Conservation (phyloP, 2,113 vertebrate species). For the Charadrius vociferus region DNA sequence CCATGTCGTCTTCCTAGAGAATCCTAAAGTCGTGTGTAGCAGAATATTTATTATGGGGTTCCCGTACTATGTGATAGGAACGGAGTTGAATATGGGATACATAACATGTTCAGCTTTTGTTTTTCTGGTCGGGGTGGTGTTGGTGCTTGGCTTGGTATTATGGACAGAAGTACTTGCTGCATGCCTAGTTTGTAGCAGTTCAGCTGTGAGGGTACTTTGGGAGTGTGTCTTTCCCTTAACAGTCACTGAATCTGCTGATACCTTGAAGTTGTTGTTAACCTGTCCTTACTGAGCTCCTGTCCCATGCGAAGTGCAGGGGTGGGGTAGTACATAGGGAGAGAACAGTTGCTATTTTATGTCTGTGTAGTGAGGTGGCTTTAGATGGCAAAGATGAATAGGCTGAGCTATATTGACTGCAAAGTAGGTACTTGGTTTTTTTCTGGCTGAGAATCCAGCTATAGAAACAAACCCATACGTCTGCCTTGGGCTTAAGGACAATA, state of each 20-base stretch:
- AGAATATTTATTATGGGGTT: neutral
- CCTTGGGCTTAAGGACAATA: neutral
- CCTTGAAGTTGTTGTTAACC: neutral
- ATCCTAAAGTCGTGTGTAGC: neutral
- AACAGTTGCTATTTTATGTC: neutral
- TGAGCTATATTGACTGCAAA: neutral
- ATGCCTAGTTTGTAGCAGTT: accelerated
- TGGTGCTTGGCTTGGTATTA: neutral
- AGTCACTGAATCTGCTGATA: neutral
- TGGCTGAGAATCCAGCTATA: neutral
- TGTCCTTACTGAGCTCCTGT: neutral
- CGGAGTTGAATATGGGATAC: neutral
- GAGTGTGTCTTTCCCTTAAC: neutral
- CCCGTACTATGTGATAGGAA: neutral
- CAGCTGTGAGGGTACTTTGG: too few species aligned
- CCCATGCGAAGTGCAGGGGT: too few species aligned
- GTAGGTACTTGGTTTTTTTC: neutral
- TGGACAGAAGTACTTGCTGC: neutral
- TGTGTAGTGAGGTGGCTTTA: neutral
- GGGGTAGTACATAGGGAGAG: neutral
- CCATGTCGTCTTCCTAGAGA: neutral
- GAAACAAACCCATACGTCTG: neutral
- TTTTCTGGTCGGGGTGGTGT: accelerated
- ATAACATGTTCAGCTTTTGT: neutral
- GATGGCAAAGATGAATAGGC: neutral